These are phyloP conservation scores for Helostoma temminkii DNA, from an alignment of 2,797 vertebrate genomes.

Conservation along the genomic window DNA sequence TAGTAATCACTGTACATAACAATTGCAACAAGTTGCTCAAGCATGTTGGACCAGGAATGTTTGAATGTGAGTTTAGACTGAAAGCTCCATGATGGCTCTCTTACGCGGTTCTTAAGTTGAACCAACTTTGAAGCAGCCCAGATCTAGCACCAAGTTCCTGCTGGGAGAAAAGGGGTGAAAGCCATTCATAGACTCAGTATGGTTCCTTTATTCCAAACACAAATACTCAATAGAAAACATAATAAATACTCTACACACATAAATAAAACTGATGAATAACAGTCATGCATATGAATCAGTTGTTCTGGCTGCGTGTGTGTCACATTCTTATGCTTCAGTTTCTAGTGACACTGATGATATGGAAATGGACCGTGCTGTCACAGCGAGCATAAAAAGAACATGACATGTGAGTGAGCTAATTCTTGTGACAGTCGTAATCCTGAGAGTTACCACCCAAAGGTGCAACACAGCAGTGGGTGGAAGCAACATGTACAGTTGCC, in stretches of 20 bases:
- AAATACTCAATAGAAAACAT: background rate
- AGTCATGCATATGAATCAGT: conserved; percentile 6
- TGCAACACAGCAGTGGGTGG: conserved; percentile 37
- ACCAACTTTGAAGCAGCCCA: too few species aligned
- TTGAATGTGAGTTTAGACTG: too few species aligned
- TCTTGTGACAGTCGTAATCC: conserved; percentile 28
- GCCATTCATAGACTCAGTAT: too few species aligned
- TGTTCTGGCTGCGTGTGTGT: background rate
- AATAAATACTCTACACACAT: background rate
- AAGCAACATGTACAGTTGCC: conserved; percentile 41
- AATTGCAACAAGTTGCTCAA: too few species aligned
- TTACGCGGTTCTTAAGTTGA: too few species aligned
- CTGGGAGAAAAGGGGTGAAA: too few species aligned
- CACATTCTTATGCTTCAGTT: conserved; percentile 2
- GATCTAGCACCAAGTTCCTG: too few species aligned
- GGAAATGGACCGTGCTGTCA: conserved; percentile 29
- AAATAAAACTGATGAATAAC: conserved; percentile 18
- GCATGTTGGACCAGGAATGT: too few species aligned
- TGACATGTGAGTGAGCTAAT: conserved; percentile 35
- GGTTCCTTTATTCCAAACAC: background rate
- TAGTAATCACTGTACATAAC: too few species aligned
- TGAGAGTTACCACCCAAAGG: conserved; percentile 40
- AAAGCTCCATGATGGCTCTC: too few species aligned
- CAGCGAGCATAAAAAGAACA: conserved; percentile 41
- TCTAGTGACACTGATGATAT: conserved; percentile 15